A percentile compares a stretch with the other conserved stretches of the same genome.
Evolutionary conservation across 2,113 vertebrate species (phyloP).

Genomic region (Otolemur garnettii): DNA sequence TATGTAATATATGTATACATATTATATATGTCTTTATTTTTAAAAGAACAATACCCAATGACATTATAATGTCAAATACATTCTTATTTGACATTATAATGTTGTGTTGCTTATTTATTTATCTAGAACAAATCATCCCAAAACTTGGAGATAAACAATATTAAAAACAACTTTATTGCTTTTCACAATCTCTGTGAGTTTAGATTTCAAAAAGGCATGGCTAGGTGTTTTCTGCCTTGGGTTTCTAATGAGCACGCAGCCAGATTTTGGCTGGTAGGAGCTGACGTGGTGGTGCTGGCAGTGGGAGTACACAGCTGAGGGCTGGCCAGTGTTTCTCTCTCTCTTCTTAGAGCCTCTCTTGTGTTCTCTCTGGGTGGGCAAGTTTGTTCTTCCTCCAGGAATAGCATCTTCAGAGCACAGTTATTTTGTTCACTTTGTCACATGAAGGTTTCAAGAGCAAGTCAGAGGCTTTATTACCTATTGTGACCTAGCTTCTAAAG

Average conservation of each 20-base stretch:
- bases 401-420: not conserved
- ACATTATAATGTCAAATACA: not conserved
- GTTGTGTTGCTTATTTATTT: not conserved
- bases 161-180: not conserved
- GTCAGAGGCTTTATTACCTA: not conserved
- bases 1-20: not conserved
- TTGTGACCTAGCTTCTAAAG: not conserved
- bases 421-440: not conserved
- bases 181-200: not conserved
- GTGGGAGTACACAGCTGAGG: too few relatives aligned
- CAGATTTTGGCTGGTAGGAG: not conserved
- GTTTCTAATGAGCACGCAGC: not conserved
- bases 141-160: not conserved
- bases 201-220: not conserved
- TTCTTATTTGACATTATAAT: not conserved
- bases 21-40: not conserved
- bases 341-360: not conserved
- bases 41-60: not conserved
- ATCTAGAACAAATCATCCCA: not conserved
- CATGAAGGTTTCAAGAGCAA: not conserved
- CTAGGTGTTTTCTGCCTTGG: fast-evolving
- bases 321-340: fast-evolving
- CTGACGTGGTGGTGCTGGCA: too few relatives aligned
- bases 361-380: fast-evolving
- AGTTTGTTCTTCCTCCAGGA: not conserved